Conservation (phyloP, 2,113 vertebrate genomes). For the Aspiorhynchus laticeps region DNA sequence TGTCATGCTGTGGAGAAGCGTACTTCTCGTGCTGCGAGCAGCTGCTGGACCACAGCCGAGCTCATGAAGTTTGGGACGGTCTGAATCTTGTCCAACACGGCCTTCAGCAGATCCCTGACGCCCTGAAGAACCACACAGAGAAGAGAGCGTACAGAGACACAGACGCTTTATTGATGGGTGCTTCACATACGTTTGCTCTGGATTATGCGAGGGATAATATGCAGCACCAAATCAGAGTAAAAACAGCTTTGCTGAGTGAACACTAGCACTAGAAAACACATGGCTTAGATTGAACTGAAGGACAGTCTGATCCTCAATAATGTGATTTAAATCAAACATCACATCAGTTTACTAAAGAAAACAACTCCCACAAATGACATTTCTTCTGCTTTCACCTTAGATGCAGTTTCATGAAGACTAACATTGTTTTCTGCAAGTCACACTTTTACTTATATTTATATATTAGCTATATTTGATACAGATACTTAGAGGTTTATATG, state of each 20-base stretch:
- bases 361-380: no score
- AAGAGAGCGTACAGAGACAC: neutral
- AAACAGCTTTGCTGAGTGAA: no score
- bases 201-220: no score
- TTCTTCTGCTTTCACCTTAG: no score
- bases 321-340: no score
- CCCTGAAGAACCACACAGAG: constrained; percentile 74
- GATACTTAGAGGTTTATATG: no score
- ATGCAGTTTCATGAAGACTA: no score
- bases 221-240: neutral
- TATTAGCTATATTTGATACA: no score
- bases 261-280: neutral
- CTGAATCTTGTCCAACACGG: constrained; percentile 94
- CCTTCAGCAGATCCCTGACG: constrained; percentile 93
- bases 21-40: constrained; percentile 94
- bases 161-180: neutral
- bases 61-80: constrained; percentile 94
- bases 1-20: neutral
- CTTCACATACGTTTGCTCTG: neutral
- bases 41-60: constrained; percentile 95
- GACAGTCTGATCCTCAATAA: neutral
- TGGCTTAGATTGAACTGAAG: neutral
- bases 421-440: no score
- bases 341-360: no score
- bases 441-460: no score